phyloP scores from a whole-genome alignment of 2,113 vertebrate genomes.

The Bombycilla garrulus region DNA sequence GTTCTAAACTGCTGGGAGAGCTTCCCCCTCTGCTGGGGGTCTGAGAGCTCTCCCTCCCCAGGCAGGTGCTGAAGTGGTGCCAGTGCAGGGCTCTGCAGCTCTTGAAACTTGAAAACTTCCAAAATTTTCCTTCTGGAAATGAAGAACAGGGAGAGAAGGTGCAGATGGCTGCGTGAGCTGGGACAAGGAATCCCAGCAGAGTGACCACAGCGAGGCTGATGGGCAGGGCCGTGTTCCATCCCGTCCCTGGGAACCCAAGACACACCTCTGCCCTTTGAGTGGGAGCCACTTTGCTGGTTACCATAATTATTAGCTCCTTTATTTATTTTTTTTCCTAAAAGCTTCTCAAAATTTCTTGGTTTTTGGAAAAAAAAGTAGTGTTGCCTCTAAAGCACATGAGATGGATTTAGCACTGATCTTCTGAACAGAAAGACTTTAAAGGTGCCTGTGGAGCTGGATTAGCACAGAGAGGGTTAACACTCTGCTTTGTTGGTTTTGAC shows the following conservation, averaged over 20 bases:
- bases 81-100: background rate
- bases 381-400: background rate
- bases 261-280: background rate
- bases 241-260: background rate
- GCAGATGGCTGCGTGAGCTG: rapidly evolving
- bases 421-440: background rate
- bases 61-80: background rate
- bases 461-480: slow-evolving; percentile 15
- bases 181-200: background rate
- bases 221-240: background rate
- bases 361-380: rapidly evolving
- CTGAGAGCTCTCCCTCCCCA: background rate
- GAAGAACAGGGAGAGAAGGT: background rate
- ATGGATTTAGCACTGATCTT: background rate
- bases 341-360: background rate
- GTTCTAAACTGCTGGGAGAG: background rate
- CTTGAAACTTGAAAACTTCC: too few relatives aligned
- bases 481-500: slow-evolving; percentile 29
- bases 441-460: background rate
- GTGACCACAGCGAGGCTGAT: background rate
- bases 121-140: background rate
- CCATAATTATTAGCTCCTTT: background rate
- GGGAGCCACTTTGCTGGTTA: background rate
- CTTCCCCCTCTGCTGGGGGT: background rate
- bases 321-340: background rate